Evolutionary conservation across 2,888 invertebrate genomes (phyloP).

Genomic region (Steinernema hermaphroditum): DNA sequence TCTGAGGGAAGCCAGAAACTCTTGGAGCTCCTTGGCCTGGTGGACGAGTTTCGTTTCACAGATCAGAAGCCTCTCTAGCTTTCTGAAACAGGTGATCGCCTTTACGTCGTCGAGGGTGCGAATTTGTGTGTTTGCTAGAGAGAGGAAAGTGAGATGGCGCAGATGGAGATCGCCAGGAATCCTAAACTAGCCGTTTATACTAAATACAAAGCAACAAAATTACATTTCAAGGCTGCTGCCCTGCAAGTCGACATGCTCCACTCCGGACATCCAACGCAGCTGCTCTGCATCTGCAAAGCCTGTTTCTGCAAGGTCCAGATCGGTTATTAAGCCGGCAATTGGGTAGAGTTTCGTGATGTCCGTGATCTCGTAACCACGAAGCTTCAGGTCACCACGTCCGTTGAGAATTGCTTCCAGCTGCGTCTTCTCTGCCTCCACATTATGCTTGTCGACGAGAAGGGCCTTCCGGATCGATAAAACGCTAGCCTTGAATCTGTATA

Average conservation of each 20-base stretch:
- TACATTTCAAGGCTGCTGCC: background rate
- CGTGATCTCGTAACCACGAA: background rate
- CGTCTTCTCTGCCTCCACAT: background rate
- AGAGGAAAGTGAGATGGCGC: conserved; percentile 42
- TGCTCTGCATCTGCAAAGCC: background rate
- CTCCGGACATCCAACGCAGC: background rate
- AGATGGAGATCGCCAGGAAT: conserved; percentile 35
- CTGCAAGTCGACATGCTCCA: background rate
- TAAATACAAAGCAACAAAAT: background rate
- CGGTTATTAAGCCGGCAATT: conserved; percentile 32
- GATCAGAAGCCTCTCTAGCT: conserved; percentile 41
- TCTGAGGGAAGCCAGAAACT: background rate
- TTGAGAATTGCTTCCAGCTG: background rate
- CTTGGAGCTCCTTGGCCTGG: background rate
- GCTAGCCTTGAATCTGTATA: conserved; percentile 36
- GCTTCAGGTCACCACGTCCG: background rate
- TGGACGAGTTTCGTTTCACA: conserved; percentile 44
- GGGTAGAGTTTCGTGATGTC: conserved; percentile 43
- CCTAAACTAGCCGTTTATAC: conserved; percentile 27
- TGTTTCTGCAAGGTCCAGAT: no score
- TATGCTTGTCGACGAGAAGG: background rate
- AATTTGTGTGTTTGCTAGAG: conserved; percentile 41
- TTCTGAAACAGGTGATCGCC: background rate
- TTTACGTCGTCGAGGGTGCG: conserved; percentile 30
- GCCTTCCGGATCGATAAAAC: conserved; percentile 15